phyloP scores from a whole-genome alignment of 2,113 vertebrate species.

The Erythrocebus patas region DNA sequence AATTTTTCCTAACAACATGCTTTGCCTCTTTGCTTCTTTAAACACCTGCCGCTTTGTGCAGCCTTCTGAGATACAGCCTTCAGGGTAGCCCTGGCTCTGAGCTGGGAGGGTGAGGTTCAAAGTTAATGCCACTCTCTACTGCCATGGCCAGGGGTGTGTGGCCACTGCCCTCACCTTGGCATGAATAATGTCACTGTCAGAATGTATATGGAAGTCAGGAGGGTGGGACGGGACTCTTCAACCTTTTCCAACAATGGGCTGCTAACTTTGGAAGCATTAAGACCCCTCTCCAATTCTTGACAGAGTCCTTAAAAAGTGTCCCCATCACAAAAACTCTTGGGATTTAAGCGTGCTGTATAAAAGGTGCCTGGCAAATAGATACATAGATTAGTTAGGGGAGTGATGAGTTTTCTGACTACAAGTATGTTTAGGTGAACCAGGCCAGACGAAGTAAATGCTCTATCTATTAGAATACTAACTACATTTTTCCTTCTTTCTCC shows the following conservation, averaged over 20 bases:
- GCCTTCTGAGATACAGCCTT: neutral
- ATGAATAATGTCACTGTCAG: neutral
- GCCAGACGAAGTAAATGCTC: neutral
- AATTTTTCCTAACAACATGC: slow-evolving; percentile 67
- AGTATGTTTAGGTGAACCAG: neutral
- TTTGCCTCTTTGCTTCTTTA: slow-evolving; percentile 63
- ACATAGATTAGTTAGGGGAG: neutral
- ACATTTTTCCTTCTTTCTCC: neutral
- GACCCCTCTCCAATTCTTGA: neutral
- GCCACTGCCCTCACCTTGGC: neutral
- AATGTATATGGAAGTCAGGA: neutral
- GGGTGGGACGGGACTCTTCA: neutral
- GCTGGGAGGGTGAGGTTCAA: slow-evolving; percentile 39
- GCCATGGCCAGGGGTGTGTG: neutral
- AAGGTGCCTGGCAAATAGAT: neutral
- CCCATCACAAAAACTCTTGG: neutral
- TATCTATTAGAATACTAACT: neutral
- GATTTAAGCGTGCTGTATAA: neutral
- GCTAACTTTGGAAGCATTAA: neutral
- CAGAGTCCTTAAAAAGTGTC: neutral
- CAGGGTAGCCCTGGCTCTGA: neutral
- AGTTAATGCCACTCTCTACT: neutral
- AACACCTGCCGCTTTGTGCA: slow-evolving; percentile 49
- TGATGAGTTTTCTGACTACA: neutral
- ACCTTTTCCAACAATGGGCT: neutral